These are phyloP conservation scores for Bucorvus abyssinicus DNA, from an alignment of 2,797 vertebrate genomes.

Conservation along the genomic window DNA sequence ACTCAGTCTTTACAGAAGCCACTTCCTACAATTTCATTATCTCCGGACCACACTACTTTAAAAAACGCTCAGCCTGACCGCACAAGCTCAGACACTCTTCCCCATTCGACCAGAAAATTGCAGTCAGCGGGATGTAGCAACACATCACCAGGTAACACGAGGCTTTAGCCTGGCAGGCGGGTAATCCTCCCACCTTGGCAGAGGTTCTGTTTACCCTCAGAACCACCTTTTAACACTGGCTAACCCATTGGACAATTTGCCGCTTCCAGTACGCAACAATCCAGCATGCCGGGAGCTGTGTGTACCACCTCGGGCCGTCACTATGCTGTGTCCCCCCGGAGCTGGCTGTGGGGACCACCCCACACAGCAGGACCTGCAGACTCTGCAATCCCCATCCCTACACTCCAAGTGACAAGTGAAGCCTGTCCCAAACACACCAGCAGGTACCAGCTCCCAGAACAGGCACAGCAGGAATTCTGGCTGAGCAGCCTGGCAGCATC, in stretches of 20 bases:
- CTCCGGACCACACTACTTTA: background rate
- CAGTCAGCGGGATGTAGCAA: background rate
- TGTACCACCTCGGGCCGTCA: rapidly evolving
- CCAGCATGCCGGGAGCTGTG: rapidly evolving
- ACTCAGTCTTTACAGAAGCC: conserved; percentile 4
- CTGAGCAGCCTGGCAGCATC: background rate
- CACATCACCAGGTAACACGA: background rate
- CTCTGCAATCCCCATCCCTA: background rate
- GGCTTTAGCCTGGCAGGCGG: background rate
- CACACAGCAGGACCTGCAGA: rapidly evolving
- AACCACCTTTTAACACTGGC: background rate
- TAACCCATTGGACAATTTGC: background rate
- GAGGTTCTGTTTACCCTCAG: background rate
- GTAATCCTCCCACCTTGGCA: background rate
- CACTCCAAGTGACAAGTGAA: background rate
- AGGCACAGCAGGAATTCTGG: background rate
- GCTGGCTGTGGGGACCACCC: background rate
- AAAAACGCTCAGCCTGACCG: conserved; percentile 34
- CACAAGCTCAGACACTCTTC: background rate
- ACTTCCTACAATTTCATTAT: conserved; percentile 41
- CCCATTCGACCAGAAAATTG: background rate
- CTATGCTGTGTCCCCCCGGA: background rate
- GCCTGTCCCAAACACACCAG: background rate
- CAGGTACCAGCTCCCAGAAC: background rate
- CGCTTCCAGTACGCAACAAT: rapidly evolving